Evolutionary conservation across 2,888 invertebrate genomes (phyloP), one percentile per base, ranked within the genome.

Genomic region (Heteropelma amictum): DNA sequence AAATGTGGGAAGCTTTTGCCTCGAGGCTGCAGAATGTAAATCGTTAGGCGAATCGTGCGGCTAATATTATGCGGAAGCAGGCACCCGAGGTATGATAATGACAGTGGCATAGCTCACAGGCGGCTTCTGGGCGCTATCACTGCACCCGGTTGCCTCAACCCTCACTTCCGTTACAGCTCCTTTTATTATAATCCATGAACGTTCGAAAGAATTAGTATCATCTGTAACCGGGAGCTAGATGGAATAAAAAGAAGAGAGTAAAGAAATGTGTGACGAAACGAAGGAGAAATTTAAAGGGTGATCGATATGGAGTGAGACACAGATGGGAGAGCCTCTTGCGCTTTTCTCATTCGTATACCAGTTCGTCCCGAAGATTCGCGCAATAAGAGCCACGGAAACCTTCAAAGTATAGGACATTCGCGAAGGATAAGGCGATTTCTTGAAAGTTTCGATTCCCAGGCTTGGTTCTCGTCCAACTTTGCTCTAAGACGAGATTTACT

Each of bases 61-160:
- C 77, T 82, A 80, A 82, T 84, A 82, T 81, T 80, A 83, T 80
- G 81, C 81, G 77, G 78, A 80, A 81, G 82, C 83, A 83, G 83
- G 83, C 77, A 79, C 82, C 64, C 79, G 77, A 77, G 80, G 80
- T 77, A 82, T 83, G 82, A 83, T 82, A 81, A 82, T 82, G 80
- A 81, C 70, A 75, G 77, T 74, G 78, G 79, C 77, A 78, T 80
- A 79, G 80, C 79, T 81, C 80, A 78, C 77, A 72, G 65, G 47
- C 47, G 64, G 60, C 35, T 76, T 76, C 72, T 73, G 76, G 76
- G 77, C 76, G 80, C 78, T 80, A 82, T 80, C 81, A 74, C 69
- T 73, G 65, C 77, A 71, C 69, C 77, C 76, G 72, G 65, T 63
- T 54, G 72, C 72, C 72, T 76, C 70, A 77, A 65, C 73, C 72